phyloP scores from a whole-genome alignment of 2,888 invertebrate species.

The Pinctada fucata region DNA sequence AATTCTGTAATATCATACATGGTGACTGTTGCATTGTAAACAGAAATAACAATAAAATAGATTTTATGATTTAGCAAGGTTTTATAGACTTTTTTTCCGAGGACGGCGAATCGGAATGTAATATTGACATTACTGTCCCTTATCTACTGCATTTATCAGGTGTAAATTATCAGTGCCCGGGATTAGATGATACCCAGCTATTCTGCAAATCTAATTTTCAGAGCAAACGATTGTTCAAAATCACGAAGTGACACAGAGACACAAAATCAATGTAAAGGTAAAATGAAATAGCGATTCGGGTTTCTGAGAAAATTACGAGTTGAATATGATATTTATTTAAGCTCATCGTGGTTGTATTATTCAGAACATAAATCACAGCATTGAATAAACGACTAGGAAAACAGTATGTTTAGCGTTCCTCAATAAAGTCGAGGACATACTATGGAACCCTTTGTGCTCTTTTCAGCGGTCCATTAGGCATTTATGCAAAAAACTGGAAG shows the following conservation, averaged over 20 bases:
- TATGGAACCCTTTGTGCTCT: too few relatives aligned
- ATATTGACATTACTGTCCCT: background rate
- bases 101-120: background rate
- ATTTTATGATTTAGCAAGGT: background rate
- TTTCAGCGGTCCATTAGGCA: too few relatives aligned
- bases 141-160: background rate
- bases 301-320: background rate
- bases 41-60: background rate
- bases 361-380: background rate
- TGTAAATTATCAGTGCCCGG: background rate
- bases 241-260: background rate
- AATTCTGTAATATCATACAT: background rate
- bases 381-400: background rate
- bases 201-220: background rate
- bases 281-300: background rate
- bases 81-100: background rate
- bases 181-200: background rate
- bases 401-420: too few relatives aligned
- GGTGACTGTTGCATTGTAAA: background rate
- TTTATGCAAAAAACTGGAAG: too few relatives aligned
- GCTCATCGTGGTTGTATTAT: background rate
- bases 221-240: background rate
- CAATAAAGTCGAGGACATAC: too few relatives aligned
- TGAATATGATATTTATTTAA: background rate
- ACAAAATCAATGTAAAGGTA: constrained; percentile 1